Percentiles rank a stretch among this genome's conserved stretches.
phyloP scores from a whole-genome alignment of 1,140 invertebrate species.

The Drosophila mayri region DNA sequence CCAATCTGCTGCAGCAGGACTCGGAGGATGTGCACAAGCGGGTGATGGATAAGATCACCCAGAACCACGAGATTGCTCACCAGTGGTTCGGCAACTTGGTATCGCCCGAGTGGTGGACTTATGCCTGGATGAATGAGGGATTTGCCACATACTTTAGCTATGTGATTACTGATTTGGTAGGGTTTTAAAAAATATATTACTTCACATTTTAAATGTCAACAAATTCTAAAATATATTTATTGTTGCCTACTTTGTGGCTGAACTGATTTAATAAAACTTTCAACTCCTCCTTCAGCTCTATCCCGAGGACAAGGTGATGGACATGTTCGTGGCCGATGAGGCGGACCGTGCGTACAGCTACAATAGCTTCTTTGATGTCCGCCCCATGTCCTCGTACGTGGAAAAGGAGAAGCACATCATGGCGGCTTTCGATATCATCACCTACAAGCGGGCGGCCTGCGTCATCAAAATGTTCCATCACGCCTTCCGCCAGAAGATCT shows the following conservation, averaged over 20 bases:
- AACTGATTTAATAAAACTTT: neutral
- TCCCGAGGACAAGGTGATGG: slow-evolving; percentile 90
- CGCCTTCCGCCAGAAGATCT: slow-evolving; percentile 79
- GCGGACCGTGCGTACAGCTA: slow-evolving; percentile 70
- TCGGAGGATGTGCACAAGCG: slow-evolving; percentile 25
- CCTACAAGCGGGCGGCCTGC: slow-evolving; percentile 88
- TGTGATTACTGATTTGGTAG: slow-evolving; percentile 86
- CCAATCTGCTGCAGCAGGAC: slow-evolving; percentile 33
- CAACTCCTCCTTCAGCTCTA: slow-evolving; percentile 84
- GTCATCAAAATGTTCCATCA: slow-evolving; percentile 86
- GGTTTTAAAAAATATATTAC: neutral
- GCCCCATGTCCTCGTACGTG: slow-evolving; percentile 91
- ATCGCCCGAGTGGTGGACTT: slow-evolving; percentile 86
- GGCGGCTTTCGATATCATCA: slow-evolving; percentile 92
- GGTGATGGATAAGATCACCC: slow-evolving; percentile 65
- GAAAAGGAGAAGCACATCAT: slow-evolving; percentile 90
- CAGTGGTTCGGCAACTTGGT: slow-evolving; percentile 91
- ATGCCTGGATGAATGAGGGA: slow-evolving; percentile 87
- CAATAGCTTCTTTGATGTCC: slow-evolving; percentile 86
- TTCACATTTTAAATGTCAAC: neutral
- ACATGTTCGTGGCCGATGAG: slow-evolving; percentile 90
- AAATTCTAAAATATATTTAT: neutral
- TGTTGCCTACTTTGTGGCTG: slow-evolving; percentile 7
- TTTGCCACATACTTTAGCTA: slow-evolving; percentile 90
- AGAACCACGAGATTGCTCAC: slow-evolving; percentile 88